Conservation (phyloP, 2,113 vertebrate genomes). For the Antechinus stuartii region DNA sequence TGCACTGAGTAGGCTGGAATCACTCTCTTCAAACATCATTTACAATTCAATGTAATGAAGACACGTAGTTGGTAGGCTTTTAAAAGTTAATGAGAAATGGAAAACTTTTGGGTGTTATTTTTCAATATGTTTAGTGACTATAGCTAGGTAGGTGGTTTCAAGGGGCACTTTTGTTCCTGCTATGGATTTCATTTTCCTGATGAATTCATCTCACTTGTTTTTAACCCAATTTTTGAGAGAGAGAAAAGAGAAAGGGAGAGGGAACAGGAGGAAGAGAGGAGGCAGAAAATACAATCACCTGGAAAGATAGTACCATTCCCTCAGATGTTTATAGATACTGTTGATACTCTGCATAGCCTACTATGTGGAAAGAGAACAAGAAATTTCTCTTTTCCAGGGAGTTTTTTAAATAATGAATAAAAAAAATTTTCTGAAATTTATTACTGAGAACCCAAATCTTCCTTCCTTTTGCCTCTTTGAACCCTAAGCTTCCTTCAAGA, state of each 20-base stretch:
- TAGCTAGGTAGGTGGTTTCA: slow-evolving; percentile 29
- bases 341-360: not conserved
- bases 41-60: slow-evolving; percentile 66
- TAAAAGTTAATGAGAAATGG: slow-evolving; percentile 68
- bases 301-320: not conserved
- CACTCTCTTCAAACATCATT: slow-evolving; percentile 66
- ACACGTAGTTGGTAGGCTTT: slow-evolving; percentile 67
- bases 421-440: slow-evolving; percentile 3
- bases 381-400: not conserved
- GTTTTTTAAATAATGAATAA: not conserved
- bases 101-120: slow-evolving; percentile 19
- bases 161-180: slow-evolving; percentile 16
- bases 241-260: not conserved
- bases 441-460: slow-evolving; percentile 44
- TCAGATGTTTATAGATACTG: not conserved
- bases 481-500: not conserved
- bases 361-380: not conserved
- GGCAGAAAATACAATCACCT: not conserved
- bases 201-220: slow-evolving; percentile 16
- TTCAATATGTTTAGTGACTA: slow-evolving; percentile 34
- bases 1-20: slow-evolving; percentile 33
- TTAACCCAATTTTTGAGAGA: slow-evolving; percentile 29
- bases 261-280: not conserved
- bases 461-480: not conserved
- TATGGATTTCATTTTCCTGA: slow-evolving; percentile 40